These are phyloP conservation scores for Gastrophysa polygoni DNA, from an alignment of 2,888 invertebrate species.

Conservation along the genomic window DNA sequence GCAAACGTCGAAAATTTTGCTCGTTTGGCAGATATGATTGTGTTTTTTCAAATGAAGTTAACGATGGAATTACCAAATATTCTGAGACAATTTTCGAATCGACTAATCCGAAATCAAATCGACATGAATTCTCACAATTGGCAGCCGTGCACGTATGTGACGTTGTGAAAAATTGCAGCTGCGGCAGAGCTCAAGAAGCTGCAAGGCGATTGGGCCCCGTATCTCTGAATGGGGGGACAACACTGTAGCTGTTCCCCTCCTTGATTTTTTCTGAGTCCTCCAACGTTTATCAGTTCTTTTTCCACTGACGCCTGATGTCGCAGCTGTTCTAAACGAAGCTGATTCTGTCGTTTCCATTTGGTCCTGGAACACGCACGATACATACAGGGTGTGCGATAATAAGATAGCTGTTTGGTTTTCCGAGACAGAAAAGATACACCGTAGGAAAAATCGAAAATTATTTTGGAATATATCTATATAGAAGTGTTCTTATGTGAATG, in stretches of 20 bases:
- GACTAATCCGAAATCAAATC: too few species aligned
- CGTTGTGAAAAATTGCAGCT: slow-evolving; percentile 75
- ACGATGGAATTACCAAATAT: too few species aligned
- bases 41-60: too few species aligned
- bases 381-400: neutral
- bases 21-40: too few species aligned
- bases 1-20: too few species aligned
- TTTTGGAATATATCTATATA: too few species aligned
- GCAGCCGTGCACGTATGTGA: slow-evolving; percentile 75
- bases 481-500: too few species aligned
- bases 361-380: slow-evolving; percentile 64
- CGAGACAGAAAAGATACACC: too few species aligned
- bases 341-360: slow-evolving; percentile 90
- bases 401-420: too few species aligned
- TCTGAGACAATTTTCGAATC: too few species aligned
- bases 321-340: slow-evolving; percentile 81
- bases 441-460: too few species aligned
- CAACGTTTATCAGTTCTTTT: slow-evolving; percentile 64
- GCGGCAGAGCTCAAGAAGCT: slow-evolving; percentile 74
- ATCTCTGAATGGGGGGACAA: slow-evolving; percentile 53
- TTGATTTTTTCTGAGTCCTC: slow-evolving; percentile 43
- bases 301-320: slow-evolving; percentile 83
- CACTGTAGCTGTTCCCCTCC: slow-evolving; percentile 48
- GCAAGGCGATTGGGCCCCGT: slow-evolving; percentile 59
- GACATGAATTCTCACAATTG: slow-evolving; percentile 60